A percentile compares a stretch with the other conserved stretches of the same genome.
These are phyloP conservation scores for Ischnus inquisitorius DNA, from an alignment of 2,888 invertebrate species.

Conservation along the genomic window DNA sequence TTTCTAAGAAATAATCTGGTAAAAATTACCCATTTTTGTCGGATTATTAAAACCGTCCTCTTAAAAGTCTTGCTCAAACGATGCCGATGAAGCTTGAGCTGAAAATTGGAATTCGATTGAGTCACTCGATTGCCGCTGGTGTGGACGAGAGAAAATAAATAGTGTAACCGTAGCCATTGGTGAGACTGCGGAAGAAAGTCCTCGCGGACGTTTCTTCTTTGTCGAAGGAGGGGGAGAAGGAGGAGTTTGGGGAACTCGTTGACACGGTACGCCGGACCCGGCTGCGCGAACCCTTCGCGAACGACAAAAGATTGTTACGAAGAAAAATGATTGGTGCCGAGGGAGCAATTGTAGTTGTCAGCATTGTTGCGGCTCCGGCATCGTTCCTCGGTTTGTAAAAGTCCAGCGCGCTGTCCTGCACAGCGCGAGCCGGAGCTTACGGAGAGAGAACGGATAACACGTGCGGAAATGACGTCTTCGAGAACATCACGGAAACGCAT, in stretches of 20 bases:
- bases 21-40: too few relatives aligned
- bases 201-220: slow-evolving; percentile 5
- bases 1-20: too few relatives aligned
- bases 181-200: not conserved
- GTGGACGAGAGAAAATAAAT: slow-evolving; percentile 11
- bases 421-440: slow-evolving; percentile 15
- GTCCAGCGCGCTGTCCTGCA: slow-evolving; percentile 6
- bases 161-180: not conserved
- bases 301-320: slow-evolving; percentile 65
- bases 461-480: slow-evolving; percentile 64
- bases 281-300: slow-evolving; percentile 44
- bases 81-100: not conserved
- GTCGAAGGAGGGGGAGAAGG: not conserved
- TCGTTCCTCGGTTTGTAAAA: slow-evolving; percentile 22
- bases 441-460: slow-evolving; percentile 54
- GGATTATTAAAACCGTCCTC: too few relatives aligned
- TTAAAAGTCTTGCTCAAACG: not conserved
- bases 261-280: slow-evolving; percentile 14
- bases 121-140: slow-evolving; percentile 9
- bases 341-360: slow-evolving; percentile 66
- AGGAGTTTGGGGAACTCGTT: not conserved
- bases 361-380: slow-evolving; percentile 55
- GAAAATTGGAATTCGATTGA: slow-evolving; percentile 22
- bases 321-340: slow-evolving; percentile 67
- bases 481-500: slow-evolving; percentile 56